A percentile compares a stretch with the other conserved stretches of the same genome.
These are phyloP conservation scores for Eutrigla gurnardus DNA, from an alignment of 2,797 vertebrate species.

Conservation along the genomic window DNA sequence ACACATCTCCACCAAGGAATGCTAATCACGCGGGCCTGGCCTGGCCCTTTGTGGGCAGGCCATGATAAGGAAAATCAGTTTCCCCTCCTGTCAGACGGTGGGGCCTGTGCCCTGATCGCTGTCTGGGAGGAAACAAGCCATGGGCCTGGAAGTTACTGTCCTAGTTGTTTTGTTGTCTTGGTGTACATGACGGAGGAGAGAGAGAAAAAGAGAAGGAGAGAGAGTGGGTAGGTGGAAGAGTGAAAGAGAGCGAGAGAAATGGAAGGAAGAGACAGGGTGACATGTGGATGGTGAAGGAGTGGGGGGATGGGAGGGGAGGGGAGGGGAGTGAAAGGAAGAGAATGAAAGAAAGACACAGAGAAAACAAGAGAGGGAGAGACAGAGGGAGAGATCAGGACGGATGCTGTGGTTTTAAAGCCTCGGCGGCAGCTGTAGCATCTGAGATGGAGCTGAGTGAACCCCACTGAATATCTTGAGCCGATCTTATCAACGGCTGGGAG, in stretches of 20 bases:
- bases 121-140: constrained; percentile 88
- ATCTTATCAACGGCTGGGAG: constrained; percentile 94
- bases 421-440: constrained; percentile 77
- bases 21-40: constrained; percentile 95
- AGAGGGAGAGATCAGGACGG: constrained; percentile 72
- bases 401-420: constrained; percentile 82
- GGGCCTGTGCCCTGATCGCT: constrained; percentile 84
- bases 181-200: constrained; percentile 73
- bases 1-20: constrained; percentile 92
- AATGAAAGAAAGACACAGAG: constrained; percentile 46
- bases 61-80: constrained; percentile 97
- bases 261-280: constrained; percentile 55
- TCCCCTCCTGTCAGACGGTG: constrained; percentile 89
- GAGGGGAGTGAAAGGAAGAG: constrained; percentile 14
- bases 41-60: constrained; percentile 96
- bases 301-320: neutral
- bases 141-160: constrained; percentile 86
- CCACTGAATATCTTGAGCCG: constrained; percentile 94
- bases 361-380: constrained; percentile 32
- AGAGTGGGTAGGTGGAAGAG: constrained; percentile 20
- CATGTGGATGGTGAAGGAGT: constrained; percentile 49
- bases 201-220: constrained; percentile 26
- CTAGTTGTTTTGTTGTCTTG: constrained; percentile 86
- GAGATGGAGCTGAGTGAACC: constrained; percentile 89
- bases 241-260: constrained; percentile 43